These are phyloP conservation scores for Euura lappo DNA, from an alignment of 1,140 invertebrate species.

Conservation along the genomic window DNA sequence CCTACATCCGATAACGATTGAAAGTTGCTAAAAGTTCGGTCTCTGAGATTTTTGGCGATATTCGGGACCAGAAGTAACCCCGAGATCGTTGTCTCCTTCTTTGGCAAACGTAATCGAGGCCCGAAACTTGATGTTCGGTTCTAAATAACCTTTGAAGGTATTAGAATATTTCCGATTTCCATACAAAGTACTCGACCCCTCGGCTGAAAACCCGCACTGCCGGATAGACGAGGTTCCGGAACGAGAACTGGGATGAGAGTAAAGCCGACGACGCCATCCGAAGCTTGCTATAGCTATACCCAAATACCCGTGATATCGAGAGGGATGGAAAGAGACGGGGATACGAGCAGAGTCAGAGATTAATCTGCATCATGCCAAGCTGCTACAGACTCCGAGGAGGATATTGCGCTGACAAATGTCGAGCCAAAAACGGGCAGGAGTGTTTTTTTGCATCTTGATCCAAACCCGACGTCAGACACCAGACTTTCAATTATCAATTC, in stretches of 20 bases:
- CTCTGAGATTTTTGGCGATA: too few relatives aligned
- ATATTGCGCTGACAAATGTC: not conserved
- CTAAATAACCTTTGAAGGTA: conserved; percentile 45
- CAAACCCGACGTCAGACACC: not conserved
- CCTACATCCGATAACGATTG: too few relatives aligned
- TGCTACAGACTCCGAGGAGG: not conserved
- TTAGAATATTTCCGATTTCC: conserved; percentile 49
- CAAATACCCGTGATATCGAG: not conserved
- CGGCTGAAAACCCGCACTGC: conserved; percentile 8
- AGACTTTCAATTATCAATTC: too few relatives aligned
- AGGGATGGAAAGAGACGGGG: conserved; percentile 13
- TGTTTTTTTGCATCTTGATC: not conserved
- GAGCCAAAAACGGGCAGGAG: not conserved
- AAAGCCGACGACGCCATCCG: conserved; percentile 2
- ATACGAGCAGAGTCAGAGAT: not conserved
- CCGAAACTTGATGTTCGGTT: conserved; percentile 26
- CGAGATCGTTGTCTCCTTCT: too few relatives aligned
- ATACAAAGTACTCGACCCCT: conserved; percentile 44
- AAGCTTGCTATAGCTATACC: not conserved
- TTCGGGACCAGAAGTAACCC: too few relatives aligned
- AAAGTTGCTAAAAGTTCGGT: too few relatives aligned
- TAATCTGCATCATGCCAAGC: conserved; percentile 4
- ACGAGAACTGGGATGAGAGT: not conserved
- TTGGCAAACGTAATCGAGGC: too few relatives aligned
- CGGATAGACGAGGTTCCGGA: not conserved